Evolutionary conservation across 2,888 invertebrate species (phyloP).

Genomic region (Chaetoderma sp.): DNA sequence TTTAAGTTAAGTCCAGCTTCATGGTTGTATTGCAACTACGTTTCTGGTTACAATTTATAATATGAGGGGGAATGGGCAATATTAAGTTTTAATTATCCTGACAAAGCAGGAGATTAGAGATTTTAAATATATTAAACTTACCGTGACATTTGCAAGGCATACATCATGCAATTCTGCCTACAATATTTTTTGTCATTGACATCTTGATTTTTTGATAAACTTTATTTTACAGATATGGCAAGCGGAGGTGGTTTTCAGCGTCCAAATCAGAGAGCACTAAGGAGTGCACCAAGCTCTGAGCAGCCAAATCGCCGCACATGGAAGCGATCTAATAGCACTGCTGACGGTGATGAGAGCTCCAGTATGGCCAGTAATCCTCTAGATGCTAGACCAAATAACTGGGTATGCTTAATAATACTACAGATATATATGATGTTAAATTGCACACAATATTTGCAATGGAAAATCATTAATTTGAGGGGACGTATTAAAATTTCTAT

Average conservation of each 20-base stretch:
- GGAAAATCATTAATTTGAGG: background rate
- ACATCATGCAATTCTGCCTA: background rate
- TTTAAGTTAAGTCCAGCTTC: no score
- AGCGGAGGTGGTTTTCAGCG: conserved; percentile 41
- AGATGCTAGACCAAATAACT: conserved; percentile 63
- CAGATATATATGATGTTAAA: background rate
- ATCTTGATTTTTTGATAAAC: background rate
- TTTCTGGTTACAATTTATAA: no score
- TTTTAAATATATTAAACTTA: no score
- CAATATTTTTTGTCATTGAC: background rate
- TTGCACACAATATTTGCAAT: background rate
- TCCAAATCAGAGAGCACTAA: no score
- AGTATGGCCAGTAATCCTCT: conserved; percentile 58
- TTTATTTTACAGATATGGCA: conserved; percentile 39
- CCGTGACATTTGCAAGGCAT: background rate
- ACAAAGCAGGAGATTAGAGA: no score
- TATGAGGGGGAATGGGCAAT: no score
- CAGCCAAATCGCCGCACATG: conserved; percentile 47
- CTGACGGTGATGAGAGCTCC: conserved; percentile 54
- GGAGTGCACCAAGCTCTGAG: conserved; percentile 42
- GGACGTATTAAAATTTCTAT: background rate
- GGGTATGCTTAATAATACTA: conserved; percentile 47
- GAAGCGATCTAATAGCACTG: conserved; percentile 54
- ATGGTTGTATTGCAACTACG: no score
- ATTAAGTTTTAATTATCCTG: no score